Evolutionary conservation across 1,140 invertebrate genomes (phyloP), one percentile per base, ranked within the genome.

Genomic region (Drosophila aff.): DNA sequence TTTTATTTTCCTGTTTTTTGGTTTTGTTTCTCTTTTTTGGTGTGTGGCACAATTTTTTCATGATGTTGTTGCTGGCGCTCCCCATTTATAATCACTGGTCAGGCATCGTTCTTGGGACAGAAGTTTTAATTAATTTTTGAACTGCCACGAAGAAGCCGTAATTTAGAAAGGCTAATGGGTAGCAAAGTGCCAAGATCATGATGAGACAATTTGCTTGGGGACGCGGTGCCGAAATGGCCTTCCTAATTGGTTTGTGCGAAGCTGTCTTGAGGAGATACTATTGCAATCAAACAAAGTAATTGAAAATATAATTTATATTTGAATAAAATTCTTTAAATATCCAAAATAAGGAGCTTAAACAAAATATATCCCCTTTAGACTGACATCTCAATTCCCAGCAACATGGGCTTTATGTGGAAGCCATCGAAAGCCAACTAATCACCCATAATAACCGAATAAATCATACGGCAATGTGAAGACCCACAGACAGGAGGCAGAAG

Each of bases 91-190:
- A 78, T 78, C 76, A 63, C 50, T 36, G 65, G 43, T 21, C 59
- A 52, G 76, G 76, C 76, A 78, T 78, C 76, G 40, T 63, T 78
- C 57, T 79, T 41, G 47, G 28, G 80, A 71, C 52, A 60, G 67
- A 62, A 65, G 78, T 83, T 87, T 89, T 87, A 89, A 87, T 89
- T 87, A 83, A 81, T 74, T 79, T 72, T 59, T 72, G 23, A 73
- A 58, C 55, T 60, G 55, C 59, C 46, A 58, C 23, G 46, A 52
- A 33, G 50, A 36, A 52, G 36, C 61, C 43, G 41, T 52, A 59
- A 67, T 71, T 75, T 74, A 47, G 41, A 80, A 65, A 78, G 61
- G 64, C 62, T 68, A 81, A 81, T 61, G 55, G 64, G 52, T 47
- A 75, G 43, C 67, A 64, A 59, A 86, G 80, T 77, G 65, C 50